These are phyloP conservation scores for Euglossa dilemma DNA, from an alignment of 1,140 invertebrate species.

Conservation along the genomic window DNA sequence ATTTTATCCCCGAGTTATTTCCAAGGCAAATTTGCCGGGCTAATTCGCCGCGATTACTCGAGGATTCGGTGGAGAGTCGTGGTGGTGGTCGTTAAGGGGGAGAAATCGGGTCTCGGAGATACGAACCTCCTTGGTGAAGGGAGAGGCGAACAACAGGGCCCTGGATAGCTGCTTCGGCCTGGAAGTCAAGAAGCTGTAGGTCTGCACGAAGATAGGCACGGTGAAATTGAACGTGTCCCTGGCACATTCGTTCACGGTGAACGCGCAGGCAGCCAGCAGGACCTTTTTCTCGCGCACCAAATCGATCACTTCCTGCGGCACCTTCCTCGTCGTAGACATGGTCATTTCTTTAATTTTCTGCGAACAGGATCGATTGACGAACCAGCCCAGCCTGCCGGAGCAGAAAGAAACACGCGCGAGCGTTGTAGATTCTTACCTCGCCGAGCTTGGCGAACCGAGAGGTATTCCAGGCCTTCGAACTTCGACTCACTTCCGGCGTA, in stretches of 20 bases:
- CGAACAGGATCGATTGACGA: neutral
- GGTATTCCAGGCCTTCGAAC: neutral
- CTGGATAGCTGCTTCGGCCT: constrained; percentile 89
- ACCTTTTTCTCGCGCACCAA: constrained; percentile 82
- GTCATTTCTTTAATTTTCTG: constrained; percentile 29
- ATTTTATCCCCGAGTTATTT: neutral
- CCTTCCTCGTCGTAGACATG: constrained; percentile 67
- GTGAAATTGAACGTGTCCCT: constrained; percentile 90
- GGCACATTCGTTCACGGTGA: constrained; percentile 86
- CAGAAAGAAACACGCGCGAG: neutral
- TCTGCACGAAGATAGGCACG: constrained; percentile 88
- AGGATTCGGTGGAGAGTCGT: neutral
- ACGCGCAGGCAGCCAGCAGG: constrained; percentile 88
- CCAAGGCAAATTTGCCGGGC: neutral
- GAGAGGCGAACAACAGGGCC: constrained; percentile 91
- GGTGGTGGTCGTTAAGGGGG: neutral
- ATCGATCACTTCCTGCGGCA: constrained; percentile 78
- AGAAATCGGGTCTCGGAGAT: neutral
- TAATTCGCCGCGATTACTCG: too few relatives aligned
- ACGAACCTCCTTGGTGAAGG: constrained; percentile 89
- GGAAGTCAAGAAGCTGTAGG: constrained; percentile 90
- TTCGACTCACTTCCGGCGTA: constrained; percentile 19
- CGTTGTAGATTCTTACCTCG: constrained; percentile 23
- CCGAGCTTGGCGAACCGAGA: constrained; percentile 16
- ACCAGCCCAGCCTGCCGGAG: fast-evolving